Evolutionary conservation across 2,888 invertebrate species (phyloP), one percentile per base, ranked within the genome.

Genomic region (Lasioglossum zephyrum): DNA sequence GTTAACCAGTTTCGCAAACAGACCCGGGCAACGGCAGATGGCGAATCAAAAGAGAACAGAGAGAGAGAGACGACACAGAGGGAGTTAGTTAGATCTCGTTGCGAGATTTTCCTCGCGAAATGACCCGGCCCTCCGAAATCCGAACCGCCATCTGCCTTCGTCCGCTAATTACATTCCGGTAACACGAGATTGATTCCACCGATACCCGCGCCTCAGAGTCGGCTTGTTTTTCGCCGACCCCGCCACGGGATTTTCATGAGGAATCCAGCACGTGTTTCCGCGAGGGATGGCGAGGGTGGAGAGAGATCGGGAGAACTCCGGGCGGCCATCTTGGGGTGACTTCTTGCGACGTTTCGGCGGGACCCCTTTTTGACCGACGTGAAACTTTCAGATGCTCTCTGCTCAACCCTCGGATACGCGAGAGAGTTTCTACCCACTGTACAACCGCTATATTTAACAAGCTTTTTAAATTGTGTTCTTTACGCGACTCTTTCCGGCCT

Each of bases 1-100:
- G 76, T 88, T 88, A 86, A 81, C 85, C 82, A 80, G 86, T 74
- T 85, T 79, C 76, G 87, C 87, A 89, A 89, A 88, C 84, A 88
- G 79, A 60, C 77, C 47, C 66, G 66, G 36, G 36, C 49, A 31
- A 36, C 53, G 84, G 76, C 87, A 87, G 87, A 87, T 87, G 87
- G 87, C 49, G 75, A 63, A 73, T 76, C 47, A 47, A 73, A 73
- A 73, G 70, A 39, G 69, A 39, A 69, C 22, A 36, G 47, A n/a
- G 9, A 26, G 26, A 60, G 13, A n/a, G 9, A 26, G 26, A 60
- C 13, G 26, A 26, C 11, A 31, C 60, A n/a, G 60, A 60, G 60
- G 60, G 60, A 60, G 60, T 60, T 60, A 26, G 80, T 57, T 66
- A 76, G 79, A 79, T 82, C 82, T 70, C 75, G 47, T 16, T 69